These are phyloP conservation scores for Malurus splendens DNA, from an alignment of 2,797 vertebrate species.

Conservation along the genomic window DNA sequence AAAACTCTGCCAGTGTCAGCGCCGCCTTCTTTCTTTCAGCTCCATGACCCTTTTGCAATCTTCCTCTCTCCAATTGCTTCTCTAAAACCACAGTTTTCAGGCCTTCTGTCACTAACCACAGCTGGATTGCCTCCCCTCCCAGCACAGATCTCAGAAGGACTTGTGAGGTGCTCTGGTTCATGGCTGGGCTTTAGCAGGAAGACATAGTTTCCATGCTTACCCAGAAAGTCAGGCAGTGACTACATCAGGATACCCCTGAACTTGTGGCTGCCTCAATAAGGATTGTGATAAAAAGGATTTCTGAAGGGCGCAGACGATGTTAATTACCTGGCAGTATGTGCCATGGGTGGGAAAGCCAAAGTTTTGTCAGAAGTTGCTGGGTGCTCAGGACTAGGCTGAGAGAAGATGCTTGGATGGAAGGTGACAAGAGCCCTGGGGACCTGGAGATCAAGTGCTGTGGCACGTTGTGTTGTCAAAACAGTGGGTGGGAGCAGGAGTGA, in stretches of 20 bases:
- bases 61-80: neutral
- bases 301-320: neutral
- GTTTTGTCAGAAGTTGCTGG: neutral
- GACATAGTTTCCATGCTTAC: neutral
- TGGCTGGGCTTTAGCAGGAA: neutral
- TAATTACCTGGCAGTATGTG: neutral
- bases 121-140: neutral
- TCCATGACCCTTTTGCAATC: neutral
- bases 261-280: neutral
- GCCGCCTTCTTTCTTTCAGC: neutral
- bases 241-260: neutral
- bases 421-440: neutral
- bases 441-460: neutral
- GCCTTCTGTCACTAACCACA: neutral
- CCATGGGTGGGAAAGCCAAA: neutral
- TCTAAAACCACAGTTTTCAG: neutral
- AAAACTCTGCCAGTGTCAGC: neutral
- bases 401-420: neutral
- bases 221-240: neutral
- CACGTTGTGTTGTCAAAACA: neutral
- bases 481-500: fast-evolving
- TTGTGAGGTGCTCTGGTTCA: neutral
- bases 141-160: neutral
- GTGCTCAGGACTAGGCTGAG: neutral
- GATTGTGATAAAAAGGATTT: neutral